Evolutionary conservation across 2,888 invertebrate species (phyloP), one percentile per base, ranked within the genome.

Genomic region (Amitus sp.): DNA sequence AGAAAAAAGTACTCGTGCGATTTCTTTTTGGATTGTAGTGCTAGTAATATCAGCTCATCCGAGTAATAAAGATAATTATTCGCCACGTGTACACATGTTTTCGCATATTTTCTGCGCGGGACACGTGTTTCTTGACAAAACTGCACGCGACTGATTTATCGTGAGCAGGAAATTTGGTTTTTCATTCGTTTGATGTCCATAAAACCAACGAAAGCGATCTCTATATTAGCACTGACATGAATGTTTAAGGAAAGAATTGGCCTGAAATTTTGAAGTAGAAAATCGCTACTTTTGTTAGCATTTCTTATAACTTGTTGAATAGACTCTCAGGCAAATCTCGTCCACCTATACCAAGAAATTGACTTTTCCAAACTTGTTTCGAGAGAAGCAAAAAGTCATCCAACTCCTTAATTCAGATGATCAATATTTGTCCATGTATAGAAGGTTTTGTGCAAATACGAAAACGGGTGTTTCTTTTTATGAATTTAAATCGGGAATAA

Each of bases 381-480:
- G n/a, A 34, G n/a, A 39, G 56, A 56, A 48, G 43, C 30, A 48
- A 30, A 17, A 19, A 19, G 18, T 27, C 17, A 28, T n/a, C n/a
- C 47, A 39, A 40, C 28, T 45, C 20, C 7, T 27, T 46, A 47
- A 28, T 47, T 23, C 15, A 28, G 27, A 54, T 54, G 40, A 37
- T 50, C 46, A 43, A 50, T 50, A 53, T 53, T 59, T 39, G 13
- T 49, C 49, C 46, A 45, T 33, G 23, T 23, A 23, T 5, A 23
- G 23, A 23, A 54, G 47, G 30, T 53, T 53, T 60, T 54, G 33
- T 50, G 46, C 12, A 46, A 50, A 50, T 50, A 54, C 19, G 40
- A 19, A 18, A 19, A 17, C 43, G 28, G 19, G 28, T 13, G 39
- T 18, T 3, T 13, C 28, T 40, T 47, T 47, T 30, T 48, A 17